Conservation (phyloP, 2,797 vertebrate species). For the Chelon labrosus region DNA sequence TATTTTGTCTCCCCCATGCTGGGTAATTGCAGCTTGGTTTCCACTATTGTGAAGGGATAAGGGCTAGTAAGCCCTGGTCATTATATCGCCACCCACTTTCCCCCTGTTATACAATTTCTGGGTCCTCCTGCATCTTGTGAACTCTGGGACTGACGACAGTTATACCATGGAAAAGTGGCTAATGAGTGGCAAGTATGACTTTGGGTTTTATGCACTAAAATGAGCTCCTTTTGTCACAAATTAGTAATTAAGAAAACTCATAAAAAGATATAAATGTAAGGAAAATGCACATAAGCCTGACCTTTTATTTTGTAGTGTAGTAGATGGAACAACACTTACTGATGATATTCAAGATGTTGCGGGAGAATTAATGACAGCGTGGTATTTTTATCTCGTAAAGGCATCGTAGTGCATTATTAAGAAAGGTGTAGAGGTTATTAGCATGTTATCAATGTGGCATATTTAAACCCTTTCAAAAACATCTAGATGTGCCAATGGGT, state of each 20-base stretch:
- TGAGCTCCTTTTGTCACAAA: constrained; percentile 13
- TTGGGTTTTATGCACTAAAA: constrained; percentile 14
- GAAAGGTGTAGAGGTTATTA: neutral
- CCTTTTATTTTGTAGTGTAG: neutral
- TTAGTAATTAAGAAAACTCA: constrained; percentile 14
- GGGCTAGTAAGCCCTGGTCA: constrained; percentile 46
- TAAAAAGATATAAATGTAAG: constrained; percentile 12
- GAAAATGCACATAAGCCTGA: constrained; percentile 1
- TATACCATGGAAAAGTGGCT: constrained; percentile 51
- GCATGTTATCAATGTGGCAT: neutral
- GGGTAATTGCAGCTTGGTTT: constrained; percentile 66
- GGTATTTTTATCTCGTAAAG: neutral
- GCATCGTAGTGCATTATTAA: neutral
- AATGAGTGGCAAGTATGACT: constrained; percentile 62
- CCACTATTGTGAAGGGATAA: constrained; percentile 55
- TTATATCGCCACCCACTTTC: constrained; percentile 47
- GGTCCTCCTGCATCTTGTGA: constrained; percentile 56
- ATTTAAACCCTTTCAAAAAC: neutral
- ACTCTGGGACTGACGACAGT: constrained; percentile 34
- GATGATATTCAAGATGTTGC: neutral
- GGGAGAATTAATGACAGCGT: neutral
- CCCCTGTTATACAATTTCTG: constrained; percentile 36
- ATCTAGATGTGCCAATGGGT: neutral
- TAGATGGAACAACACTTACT: neutral
- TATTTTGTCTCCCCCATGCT: constrained; percentile 59